Evolutionary conservation across 2,888 invertebrate species (phyloP).

Genomic region (Brachypterus glaber): DNA sequence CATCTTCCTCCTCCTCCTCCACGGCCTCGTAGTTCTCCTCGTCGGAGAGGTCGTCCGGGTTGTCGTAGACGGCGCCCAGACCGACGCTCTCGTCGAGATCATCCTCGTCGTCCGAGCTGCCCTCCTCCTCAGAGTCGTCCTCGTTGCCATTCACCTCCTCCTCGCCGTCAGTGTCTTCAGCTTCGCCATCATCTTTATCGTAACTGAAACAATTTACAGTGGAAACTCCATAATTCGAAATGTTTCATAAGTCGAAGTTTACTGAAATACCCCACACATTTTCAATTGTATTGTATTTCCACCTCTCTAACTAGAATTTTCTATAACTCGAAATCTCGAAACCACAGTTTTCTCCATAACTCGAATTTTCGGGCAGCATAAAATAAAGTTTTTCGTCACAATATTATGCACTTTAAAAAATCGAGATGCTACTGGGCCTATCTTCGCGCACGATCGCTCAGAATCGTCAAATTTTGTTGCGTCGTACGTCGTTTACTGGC

Average conservation of each 20-base stretch:
- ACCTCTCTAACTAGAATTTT: too few species aligned
- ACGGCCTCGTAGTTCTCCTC: constrained; percentile 46
- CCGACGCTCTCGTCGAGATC: constrained; percentile 55
- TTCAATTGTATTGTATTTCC: neutral
- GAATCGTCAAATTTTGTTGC: too few species aligned
- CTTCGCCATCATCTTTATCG: constrained; percentile 71
- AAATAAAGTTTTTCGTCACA: too few species aligned
- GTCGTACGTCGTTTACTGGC: too few species aligned
- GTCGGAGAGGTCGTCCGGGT: constrained; percentile 49
- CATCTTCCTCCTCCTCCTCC: constrained; percentile 40
- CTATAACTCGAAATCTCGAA: too few species aligned
- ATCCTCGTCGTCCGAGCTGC: constrained; percentile 48
- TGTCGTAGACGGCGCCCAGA: constrained; percentile 41
- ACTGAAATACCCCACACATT: neutral
- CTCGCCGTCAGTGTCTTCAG: constrained; percentile 67
- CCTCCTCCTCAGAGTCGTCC: constrained; percentile 46
- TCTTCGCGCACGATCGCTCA: too few species aligned
- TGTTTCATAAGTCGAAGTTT: too few species aligned
- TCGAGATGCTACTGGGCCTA: too few species aligned
- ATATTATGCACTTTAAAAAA: too few species aligned
- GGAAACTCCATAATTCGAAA: too few species aligned
- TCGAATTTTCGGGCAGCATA: too few species aligned
- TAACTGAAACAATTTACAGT: constrained; percentile 46
- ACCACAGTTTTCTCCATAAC: too few species aligned
- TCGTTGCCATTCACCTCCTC: constrained; percentile 75